Conservation (phyloP, 1,140 invertebrate species). For the Neuroterus valhalla region DNA sequence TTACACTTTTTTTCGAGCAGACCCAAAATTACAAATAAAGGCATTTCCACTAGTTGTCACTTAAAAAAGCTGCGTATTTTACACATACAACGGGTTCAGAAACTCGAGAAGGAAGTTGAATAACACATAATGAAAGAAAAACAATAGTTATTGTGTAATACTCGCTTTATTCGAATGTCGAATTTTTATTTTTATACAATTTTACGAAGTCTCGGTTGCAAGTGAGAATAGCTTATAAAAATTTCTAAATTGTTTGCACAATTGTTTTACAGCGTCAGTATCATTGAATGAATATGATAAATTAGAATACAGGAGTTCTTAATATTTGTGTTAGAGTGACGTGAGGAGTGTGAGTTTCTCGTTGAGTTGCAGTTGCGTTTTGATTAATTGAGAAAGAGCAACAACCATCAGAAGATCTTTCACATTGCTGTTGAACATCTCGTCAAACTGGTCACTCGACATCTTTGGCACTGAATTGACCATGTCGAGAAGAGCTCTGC, state of each 20-base stretch:
- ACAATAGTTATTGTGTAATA: no score
- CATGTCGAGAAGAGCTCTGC: conserved; percentile 90
- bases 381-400: conserved; percentile 95
- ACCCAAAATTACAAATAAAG: no score
- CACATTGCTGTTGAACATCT: conserved; percentile 96
- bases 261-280: conserved; percentile 22
- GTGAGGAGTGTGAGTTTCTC: conserved; percentile 93
- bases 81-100: no score
- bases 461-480: conserved; percentile 94
- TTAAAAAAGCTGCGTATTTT: no score
- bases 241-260: not conserved
- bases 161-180: no score
- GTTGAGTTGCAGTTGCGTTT: conserved; percentile 95
- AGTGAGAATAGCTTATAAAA: not conserved
- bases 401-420: conserved; percentile 98
- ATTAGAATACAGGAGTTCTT: conserved; percentile 37
- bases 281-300: conserved; percentile 36
- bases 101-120: no score
- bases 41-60: no score
- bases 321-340: conserved; percentile 73
- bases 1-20: no score
- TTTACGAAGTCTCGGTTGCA: no score
- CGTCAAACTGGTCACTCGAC: conserved; percentile 91
- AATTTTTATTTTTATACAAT: no score
- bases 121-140: no score